Percentiles rank a stretch among this genome's conserved stretches.
Evolutionary conservation across 1,140 invertebrate genomes (phyloP).

Genomic region (Sitophilus oryzae): DNA sequence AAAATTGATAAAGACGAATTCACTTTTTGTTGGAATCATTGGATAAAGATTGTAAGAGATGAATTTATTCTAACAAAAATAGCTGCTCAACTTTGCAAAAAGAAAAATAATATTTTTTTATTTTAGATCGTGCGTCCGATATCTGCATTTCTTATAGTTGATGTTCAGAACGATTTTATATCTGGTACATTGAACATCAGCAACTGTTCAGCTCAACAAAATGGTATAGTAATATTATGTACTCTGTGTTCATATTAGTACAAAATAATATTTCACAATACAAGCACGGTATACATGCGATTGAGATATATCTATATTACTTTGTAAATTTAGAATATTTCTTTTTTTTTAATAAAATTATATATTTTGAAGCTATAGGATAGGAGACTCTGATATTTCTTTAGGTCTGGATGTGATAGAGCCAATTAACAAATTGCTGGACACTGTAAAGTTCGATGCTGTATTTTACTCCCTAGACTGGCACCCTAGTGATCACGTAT

Average conservation of each 20-base stretch:
- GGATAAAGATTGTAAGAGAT: slow-evolving; percentile 69
- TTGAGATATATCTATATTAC: too few relatives aligned
- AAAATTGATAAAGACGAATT: slow-evolving; percentile 80
- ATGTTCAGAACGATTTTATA: slow-evolving; percentile 99
- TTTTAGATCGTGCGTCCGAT: slow-evolving; percentile 75
- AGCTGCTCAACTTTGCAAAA: not conserved
- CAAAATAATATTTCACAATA: not conserved
- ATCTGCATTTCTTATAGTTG: slow-evolving; percentile 88
- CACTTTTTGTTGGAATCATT: slow-evolving; percentile 73
- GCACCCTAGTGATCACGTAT: slow-evolving; percentile 95
- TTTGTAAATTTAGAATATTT: too few relatives aligned
- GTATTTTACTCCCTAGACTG: slow-evolving; percentile 97
- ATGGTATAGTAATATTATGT: slow-evolving; percentile 50
- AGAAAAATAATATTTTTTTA: not conserved
- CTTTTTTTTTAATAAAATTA: too few relatives aligned
- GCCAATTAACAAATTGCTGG: slow-evolving; percentile 85
- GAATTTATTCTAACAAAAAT: not conserved
- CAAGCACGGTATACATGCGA: too few relatives aligned
- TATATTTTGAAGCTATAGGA: too few relatives aligned
- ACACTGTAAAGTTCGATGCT: slow-evolving; percentile 78
- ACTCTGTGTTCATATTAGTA: not conserved
- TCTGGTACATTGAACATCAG: slow-evolving; percentile 87
- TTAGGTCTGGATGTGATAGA: slow-evolving; percentile 70
- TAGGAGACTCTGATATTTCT: not conserved
- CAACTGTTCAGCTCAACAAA: slow-evolving; percentile 87